Conservation (phyloP, 2,797 vertebrate species). For the Diglossa cyanea region DNA sequence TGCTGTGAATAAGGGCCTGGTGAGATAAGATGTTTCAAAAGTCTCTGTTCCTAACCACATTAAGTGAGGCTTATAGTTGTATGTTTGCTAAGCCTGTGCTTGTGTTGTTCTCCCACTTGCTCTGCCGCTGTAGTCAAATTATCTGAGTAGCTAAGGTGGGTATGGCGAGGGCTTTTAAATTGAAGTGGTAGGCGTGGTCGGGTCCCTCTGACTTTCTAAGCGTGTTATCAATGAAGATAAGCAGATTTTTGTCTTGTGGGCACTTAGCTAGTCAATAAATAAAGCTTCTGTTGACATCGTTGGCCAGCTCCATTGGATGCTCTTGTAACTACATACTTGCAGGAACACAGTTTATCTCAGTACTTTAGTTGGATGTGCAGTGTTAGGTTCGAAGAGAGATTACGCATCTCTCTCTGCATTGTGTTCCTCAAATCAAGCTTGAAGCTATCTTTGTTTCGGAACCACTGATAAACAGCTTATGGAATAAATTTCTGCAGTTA, state of each 20-base stretch:
- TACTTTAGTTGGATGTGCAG: background rate
- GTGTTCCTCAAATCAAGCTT: background rate
- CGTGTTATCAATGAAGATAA: background rate
- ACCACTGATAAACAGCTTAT: background rate
- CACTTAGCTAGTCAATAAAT: background rate
- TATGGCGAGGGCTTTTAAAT: background rate
- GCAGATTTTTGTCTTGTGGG: background rate
- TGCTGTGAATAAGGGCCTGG: background rate
- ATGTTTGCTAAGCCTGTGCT: background rate
- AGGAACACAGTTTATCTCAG: background rate
- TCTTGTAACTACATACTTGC: background rate
- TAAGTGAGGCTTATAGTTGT: background rate
- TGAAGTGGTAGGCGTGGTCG: background rate
- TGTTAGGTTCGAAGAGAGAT: background rate
- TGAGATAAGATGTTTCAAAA: background rate
- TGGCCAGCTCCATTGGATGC: background rate
- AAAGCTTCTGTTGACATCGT: background rate
- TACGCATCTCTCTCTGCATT: accelerated
- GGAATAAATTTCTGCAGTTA: background rate
- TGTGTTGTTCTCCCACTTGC: background rate
- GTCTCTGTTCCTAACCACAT: background rate
- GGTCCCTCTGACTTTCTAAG: background rate
- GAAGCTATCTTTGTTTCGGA: background rate
- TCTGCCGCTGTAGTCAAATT: background rate
- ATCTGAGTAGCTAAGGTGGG: background rate